These are phyloP conservation scores for Hiodon alosoides DNA, from an alignment of 2,113 vertebrate genomes.

Conservation along the genomic window DNA sequence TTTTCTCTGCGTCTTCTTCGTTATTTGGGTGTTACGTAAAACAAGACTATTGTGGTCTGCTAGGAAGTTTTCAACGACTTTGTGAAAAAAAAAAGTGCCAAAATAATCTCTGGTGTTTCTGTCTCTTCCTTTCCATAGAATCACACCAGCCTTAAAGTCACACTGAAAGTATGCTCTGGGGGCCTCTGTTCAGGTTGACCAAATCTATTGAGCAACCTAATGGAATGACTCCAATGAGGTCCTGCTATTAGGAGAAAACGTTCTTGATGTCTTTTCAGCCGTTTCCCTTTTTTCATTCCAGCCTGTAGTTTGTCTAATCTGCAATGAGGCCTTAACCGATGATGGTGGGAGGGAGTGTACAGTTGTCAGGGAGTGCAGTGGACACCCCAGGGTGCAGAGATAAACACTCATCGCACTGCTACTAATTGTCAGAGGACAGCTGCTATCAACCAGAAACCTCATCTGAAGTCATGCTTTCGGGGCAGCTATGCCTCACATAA, in stretches of 20 bases:
- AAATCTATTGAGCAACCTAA: not conserved
- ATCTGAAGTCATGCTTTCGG: slow-evolving; percentile 46
- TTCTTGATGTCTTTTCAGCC: slow-evolving; percentile 18
- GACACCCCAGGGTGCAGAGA: slow-evolving; percentile 31
- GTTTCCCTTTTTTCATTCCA: not conserved
- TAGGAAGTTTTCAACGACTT: no score
- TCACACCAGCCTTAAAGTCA: not conserved
- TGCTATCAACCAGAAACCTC: slow-evolving; percentile 53
- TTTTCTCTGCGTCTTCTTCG: no score
- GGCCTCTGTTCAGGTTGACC: not conserved
- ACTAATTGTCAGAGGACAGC: slow-evolving; percentile 60
- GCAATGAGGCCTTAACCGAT: slow-evolving; percentile 39
- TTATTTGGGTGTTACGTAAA: no score
- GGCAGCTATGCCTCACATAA: slow-evolving; percentile 52
- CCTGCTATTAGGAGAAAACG: not conserved
- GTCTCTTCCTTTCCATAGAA: not conserved
- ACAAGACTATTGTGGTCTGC: no score
- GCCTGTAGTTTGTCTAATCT: slow-evolving; percentile 31
- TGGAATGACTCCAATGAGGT: not conserved
- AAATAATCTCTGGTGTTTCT: no score
- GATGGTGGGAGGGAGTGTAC: slow-evolving; percentile 21
- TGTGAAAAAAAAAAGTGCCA: no score
- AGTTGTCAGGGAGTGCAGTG: slow-evolving; percentile 31
- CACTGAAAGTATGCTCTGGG: no score
- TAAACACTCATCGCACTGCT: slow-evolving; percentile 20